Conservation (phyloP, 2,888 invertebrate genomes). For the Amphipoea lucens region DNA sequence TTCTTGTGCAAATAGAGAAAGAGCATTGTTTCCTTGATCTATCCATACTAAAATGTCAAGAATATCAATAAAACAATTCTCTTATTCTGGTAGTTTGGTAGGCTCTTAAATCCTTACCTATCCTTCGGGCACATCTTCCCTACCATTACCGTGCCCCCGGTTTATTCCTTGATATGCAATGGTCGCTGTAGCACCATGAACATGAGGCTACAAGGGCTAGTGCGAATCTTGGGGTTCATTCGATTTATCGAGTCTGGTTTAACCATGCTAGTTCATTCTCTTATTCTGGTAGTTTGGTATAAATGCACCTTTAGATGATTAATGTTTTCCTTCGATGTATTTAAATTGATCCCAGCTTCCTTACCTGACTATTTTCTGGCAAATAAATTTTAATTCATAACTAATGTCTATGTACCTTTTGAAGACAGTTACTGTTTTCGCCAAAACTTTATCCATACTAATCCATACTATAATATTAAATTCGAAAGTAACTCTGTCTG, state of each 20-base stretch:
- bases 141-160: too few relatives aligned
- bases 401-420: neutral
- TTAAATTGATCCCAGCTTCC: too few relatives aligned
- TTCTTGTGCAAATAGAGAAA: neutral
- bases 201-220: too few relatives aligned
- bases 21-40: neutral
- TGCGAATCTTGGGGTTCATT: too few relatives aligned
- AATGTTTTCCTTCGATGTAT: neutral
- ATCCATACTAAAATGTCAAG: neutral
- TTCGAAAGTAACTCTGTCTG: too few relatives aligned
- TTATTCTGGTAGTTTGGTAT: neutral
- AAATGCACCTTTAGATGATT: neutral
- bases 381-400: neutral
- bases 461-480: too few relatives aligned
- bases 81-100: neutral
- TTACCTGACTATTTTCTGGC: neutral
- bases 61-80: neutral
- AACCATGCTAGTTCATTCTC: too few relatives aligned
- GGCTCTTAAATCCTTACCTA: too few relatives aligned
- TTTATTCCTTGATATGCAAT: too few relatives aligned
- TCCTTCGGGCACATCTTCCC: too few relatives aligned
- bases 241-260: too few relatives aligned
- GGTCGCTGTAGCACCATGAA: too few relatives aligned
- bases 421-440: neutral
- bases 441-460: neutral